Evolutionary conservation across 2,888 invertebrate genomes (phyloP).

Genomic region (Nasonovia ribisnigri): DNA sequence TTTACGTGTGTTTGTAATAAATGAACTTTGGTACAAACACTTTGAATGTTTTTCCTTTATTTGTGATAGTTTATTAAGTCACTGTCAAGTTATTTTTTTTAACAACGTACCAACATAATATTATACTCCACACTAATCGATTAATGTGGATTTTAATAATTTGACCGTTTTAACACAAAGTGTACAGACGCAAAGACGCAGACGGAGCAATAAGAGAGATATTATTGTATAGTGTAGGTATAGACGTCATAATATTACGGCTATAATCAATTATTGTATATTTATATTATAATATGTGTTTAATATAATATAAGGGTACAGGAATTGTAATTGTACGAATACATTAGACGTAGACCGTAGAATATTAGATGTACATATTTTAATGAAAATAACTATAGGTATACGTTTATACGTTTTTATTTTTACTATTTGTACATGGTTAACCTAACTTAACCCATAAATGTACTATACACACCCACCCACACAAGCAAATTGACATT

Average conservation of each 20-base stretch:
- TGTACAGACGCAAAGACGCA: neutral
- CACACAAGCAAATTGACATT: neutral
- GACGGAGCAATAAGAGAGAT: neutral
- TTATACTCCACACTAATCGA: neutral
- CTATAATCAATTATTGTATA: neutral
- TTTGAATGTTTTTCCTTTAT: neutral
- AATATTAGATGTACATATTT: neutral
- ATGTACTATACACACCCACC: neutral
- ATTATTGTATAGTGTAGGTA: neutral
- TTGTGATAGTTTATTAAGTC: neutral
- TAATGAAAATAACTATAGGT: neutral
- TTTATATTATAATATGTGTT: neutral
- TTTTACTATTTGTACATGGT: neutral
- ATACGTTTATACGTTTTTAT: neutral
- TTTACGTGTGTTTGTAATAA: neutral
- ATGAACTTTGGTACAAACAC: neutral
- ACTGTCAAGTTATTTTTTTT: neutral
- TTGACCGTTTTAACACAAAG: neutral
- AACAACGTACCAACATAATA: neutral
- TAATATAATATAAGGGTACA: neutral
- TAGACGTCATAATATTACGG: neutral
- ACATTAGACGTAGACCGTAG: neutral
- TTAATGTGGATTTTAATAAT: neutral
- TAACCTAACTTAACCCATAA: neutral
- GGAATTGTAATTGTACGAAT: neutral